Evolutionary conservation across 2,113 vertebrate species (phyloP), one percentile per base, ranked within the genome.

Genomic region (Myrmophylax atrothorax): DNA sequence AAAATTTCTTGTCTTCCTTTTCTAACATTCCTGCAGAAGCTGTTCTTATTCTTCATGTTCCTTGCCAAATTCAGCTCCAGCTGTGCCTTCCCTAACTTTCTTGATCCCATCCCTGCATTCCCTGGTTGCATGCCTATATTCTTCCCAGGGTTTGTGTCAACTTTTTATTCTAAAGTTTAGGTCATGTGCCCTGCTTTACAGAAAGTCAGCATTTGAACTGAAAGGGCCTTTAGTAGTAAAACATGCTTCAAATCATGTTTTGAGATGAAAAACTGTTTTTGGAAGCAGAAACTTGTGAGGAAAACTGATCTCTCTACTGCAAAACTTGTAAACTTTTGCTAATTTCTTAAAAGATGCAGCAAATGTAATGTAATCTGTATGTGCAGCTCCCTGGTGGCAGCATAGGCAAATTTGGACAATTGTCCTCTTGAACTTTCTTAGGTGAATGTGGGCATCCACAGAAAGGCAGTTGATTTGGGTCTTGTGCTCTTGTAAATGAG

Each of bases 391-490:
- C 35, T 44, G 17, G 20, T 46, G 24, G 14, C 33, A 89, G 37
- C 23, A 62, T 31, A 56, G 6, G 22, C 68, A 68, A 56, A 60
- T 52, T 24, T 76, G 56, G 13, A 15, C n/a, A 31, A 15, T 23
- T 15, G 8, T 79, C 5, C 7, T 49, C 56, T 64, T 60, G 40
- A 67, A 53, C 7, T 53, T 47, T 55, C 5, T 58, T 68, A 31
- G 7, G 15, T 75, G 35, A 38, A 35, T 70, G 16, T 67, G 31
- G 10, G 3, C 2, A 49, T 14, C 9, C 24, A 26, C 12, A 68
- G 8, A 13, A 24, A 86, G 47, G 23, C 25, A 40, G 4, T 40
- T 3, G 2, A 7, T 68, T 47, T 0, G 3, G 6, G 14, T 50
- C 8, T 14, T 12, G 3, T 76, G 12, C 15, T 77, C 35, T 63